Evolutionary conservation across 2,888 invertebrate genomes (phyloP).

Genomic region (Sisyra terminalis): DNA sequence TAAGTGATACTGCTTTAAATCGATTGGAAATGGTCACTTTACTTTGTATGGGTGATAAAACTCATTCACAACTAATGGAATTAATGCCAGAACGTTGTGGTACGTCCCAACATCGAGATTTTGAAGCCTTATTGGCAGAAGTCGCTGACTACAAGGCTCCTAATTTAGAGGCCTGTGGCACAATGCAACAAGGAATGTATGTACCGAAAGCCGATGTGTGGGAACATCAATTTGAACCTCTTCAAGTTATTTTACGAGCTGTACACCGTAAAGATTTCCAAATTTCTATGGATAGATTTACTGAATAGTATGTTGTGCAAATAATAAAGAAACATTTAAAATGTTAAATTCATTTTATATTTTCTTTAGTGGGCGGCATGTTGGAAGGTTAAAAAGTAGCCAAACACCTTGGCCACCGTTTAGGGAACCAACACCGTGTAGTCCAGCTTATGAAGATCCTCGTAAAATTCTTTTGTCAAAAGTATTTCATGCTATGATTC

Average conservation of each 20-base stretch:
- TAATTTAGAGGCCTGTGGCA: conserved; percentile 63
- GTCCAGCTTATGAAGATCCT: conserved; percentile 50
- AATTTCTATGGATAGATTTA: conserved; percentile 83
- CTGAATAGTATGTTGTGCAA: conserved; percentile 60
- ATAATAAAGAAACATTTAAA: conserved; percentile 2
- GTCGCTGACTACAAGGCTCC: conserved; percentile 50
- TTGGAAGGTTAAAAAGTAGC: conserved; percentile 20
- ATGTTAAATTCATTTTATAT: not conserved
- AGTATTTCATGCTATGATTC: conserved; percentile 55
- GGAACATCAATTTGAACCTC: conserved; percentile 85
- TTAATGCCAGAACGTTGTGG: conserved; percentile 92
- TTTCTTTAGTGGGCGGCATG: conserved; percentile 19
- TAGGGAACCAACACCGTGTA: conserved; percentile 47
- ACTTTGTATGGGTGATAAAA: conserved; percentile 85
- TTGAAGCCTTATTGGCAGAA: conserved; percentile 70
- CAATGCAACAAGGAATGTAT: conserved; percentile 70
- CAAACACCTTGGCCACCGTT: conserved; percentile 61
- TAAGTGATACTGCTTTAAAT: conserved; percentile 40
- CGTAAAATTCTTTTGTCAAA: conserved; percentile 38
- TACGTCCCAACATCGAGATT: conserved; percentile 76
- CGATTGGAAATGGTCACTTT: conserved; percentile 85
- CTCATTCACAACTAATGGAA: conserved; percentile 89
- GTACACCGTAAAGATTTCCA: conserved; percentile 89
- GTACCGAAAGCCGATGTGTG: conserved; percentile 75
- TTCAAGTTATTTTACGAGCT: conserved; percentile 79